Evolutionary conservation across 2,113 vertebrate species (phyloP), one percentile per base, ranked within the genome.

Genomic region (Notothenia rossii): DNA sequence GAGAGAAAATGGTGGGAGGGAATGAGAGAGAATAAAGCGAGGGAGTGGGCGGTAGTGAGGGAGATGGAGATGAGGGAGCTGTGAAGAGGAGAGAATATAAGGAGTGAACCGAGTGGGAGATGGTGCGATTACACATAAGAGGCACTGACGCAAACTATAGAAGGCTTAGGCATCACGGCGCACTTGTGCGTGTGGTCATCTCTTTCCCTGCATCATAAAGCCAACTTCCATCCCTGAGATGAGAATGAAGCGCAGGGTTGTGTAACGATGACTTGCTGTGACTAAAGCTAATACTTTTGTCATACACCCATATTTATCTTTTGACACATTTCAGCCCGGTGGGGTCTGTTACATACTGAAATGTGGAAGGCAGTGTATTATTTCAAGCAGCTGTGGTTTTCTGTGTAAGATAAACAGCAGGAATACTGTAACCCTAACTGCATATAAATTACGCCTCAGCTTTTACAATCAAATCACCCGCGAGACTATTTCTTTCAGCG

Each of bases 21-120:
- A 62, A 62, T 84, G 71, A 67, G 67, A 77, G 58, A 74, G 20
- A 17, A 18, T 15, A 40, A 17, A 61, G 22, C 13, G 20, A 74
- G 70, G 51, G 74, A 81, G 88, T 86, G 87, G 86, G 87, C 2
- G 79, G 66, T 15, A 48, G 86, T 90, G 82, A 90, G 83, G 80
- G 78, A 83, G 83, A 73, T 70, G 49, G 88, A 85, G 85, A 87
- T 71, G 83, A 84, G 79, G 83, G 90, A 88, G 88, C 91, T 88
- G 82, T 80, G 89, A 91, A 89, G 91, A 87, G 89, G 85, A 91
- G 89, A 88, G 89, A 89, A 87, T 91, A 60, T 79, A 86, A 91
- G 91, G 88, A 89, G 88, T 81, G 89, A 91, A 91, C 76, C 81
- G 88, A 89, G 90, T 92, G 90, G 92, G 90, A 88, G 92, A 90